phyloP scores from a whole-genome alignment of 2,797 vertebrate species.

The Scarus forsteni region DNA sequence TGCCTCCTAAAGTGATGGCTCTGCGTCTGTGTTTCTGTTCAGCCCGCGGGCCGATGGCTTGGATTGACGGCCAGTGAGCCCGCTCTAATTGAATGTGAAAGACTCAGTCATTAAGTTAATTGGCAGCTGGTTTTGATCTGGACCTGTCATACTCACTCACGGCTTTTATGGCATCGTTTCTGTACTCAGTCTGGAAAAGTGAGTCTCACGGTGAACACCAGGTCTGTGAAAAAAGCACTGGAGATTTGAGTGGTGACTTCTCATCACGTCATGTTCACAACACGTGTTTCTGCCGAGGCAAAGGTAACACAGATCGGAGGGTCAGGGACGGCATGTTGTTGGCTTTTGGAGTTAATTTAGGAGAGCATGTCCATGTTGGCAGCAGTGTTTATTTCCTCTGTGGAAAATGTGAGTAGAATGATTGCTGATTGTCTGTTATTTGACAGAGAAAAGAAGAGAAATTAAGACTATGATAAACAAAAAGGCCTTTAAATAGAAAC shows the following conservation, averaged over 20 bases:
- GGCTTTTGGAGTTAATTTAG: background rate
- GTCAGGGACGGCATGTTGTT: background rate
- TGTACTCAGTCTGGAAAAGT: slow-evolving; percentile 54
- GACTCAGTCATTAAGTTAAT: slow-evolving; percentile 82
- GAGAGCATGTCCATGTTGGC: background rate
- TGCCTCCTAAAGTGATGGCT: slow-evolving; percentile 71
- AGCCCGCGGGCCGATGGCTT: slow-evolving; percentile 51
- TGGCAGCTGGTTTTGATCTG: slow-evolving; percentile 80
- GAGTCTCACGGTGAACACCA: slow-evolving; percentile 29
- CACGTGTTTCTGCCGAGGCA: slow-evolving; percentile 20
- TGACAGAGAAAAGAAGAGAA: too few species aligned
- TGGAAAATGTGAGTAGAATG: too few species aligned
- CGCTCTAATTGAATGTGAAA: slow-evolving; percentile 80
- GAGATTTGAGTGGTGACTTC: slow-evolving; percentile 44
- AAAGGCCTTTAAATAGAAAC: too few species aligned
- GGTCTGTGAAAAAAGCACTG: slow-evolving; percentile 30
- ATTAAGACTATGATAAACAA: too few species aligned
- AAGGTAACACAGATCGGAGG: slow-evolving; percentile 28
- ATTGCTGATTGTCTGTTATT: too few species aligned
- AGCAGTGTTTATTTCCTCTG: background rate
- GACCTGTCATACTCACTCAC: slow-evolving; percentile 70
- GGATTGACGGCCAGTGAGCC: slow-evolving; percentile 69
- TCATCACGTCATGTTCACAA: slow-evolving; percentile 51
- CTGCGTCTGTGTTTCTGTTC: slow-evolving; percentile 72
- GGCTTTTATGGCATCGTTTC: slow-evolving; percentile 71